Evolutionary conservation across 1,140 invertebrate species (phyloP), one percentile per base, ranked within the genome.

Genomic region (Aphelenchoides fujianensis): DNA sequence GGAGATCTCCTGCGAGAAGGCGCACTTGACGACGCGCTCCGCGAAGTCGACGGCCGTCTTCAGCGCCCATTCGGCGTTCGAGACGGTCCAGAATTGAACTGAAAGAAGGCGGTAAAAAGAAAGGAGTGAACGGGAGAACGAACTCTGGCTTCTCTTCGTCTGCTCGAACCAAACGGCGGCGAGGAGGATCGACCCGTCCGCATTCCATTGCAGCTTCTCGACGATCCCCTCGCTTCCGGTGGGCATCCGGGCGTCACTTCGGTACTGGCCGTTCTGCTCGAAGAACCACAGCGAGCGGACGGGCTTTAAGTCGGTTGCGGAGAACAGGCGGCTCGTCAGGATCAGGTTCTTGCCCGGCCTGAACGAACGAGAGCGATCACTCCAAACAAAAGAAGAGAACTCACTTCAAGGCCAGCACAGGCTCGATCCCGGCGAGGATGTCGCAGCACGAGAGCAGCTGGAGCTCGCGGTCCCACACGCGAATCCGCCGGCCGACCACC

Each of bases 1-100:
- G 32, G 53, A 37, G 5, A 68, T 37, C 16, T 77, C 37, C 36
- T 79, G 67, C 64, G 48, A 83, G 34, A 67, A 28, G 2, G 34
- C 5, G 53, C 23, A 35, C 3, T 35, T 41, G 35, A 67, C 5
- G 27, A 70, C 23, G 3, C 35, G 16, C n/a, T 9, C n/a, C 2
- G 28, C 30, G 3, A 73, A 69, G 1, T 67, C 27, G 16, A 67
- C 41, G 2, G 34, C 27, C 80, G 93, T 90, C 82, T 95, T 95
- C 12, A 91, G 84, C 85, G 94, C 94, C 92, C 92, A 95, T 81
- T 94, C 90, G 81, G 92, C 94, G 87, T 95, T 95, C 28, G 89
- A 89, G 57, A 89, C 88, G 3, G 90, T 91, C 87, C 91, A 95
- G 0, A 95, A 82, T 77, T 93, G 89, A 36, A 95, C 81, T 80